Evolutionary conservation across 2,888 invertebrate species (phyloP), one percentile per base, ranked within the genome.

Genomic region (Diaprepes abbreviatus): DNA sequence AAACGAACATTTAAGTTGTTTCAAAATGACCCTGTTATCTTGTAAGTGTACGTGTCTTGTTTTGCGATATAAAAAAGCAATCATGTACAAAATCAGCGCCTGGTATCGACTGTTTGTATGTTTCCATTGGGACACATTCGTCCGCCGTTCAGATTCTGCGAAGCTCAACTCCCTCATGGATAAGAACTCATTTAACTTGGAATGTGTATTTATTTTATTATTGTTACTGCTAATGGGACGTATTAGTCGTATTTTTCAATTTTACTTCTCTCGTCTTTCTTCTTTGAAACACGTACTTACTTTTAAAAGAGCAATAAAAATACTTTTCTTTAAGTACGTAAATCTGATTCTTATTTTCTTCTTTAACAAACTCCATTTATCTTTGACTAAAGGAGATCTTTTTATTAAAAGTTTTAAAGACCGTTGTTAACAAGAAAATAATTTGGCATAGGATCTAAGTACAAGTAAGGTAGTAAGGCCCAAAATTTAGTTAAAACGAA

Each of bases 121-220:
- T 84, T 83, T 81, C 84, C 84, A 77, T 79, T 79, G 84, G 84
- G 84, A 84, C 82, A 80, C 84, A 84, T 84, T 84, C 83, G 83
- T 83, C 79, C 80, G 79, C 80, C 31, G 66, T 68, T 64, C 48
- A 72, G 65, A 57, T 66, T 63, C 66, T 62, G 58, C 80, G 79
- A 81, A 80, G 82, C 78, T 79, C 77, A 79, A 80, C 79, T 81
- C 83, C 83, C 83, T 75, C 74, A 78, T 81, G 84, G 80, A 82
- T 81, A 80, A 81, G 83, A 84, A 84, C 84, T 84, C 83, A 83
- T 84, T 84, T 83, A 84, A 84, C 84, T 84, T 84, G 79, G 82
- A 84, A 83, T 83, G 83, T 83, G 83, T 84, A 84, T 84, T 84
- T 84, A 84, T 84, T 84, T 83, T 83, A 83, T 84, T 83, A 83